phyloP scores from a whole-genome alignment of 64 coral and sea anemone species.

The Exaiptasia diaphana region DNA sequence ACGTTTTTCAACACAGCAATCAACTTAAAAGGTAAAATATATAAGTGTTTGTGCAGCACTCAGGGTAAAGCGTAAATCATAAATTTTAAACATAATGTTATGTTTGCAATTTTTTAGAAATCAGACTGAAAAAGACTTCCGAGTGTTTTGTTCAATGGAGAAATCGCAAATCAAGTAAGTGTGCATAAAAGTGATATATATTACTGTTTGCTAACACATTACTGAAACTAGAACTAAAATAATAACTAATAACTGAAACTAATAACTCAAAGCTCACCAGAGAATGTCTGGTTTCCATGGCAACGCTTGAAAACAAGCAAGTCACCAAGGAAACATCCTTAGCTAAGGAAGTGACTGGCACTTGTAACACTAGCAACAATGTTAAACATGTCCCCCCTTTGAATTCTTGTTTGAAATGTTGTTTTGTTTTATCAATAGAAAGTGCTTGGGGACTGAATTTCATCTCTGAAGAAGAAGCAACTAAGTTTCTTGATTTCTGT shows the following conservation, averaged over 20 bases:
- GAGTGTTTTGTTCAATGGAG: conserved; percentile 99
- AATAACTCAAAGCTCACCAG: background rate
- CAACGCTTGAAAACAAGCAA: too few relatives aligned
- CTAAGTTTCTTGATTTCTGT: conserved; percentile 87
- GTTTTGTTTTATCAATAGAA: conserved; percentile 23
- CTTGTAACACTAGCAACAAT: too few relatives aligned
- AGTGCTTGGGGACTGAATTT: conserved; percentile 98
- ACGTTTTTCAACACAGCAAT: conserved; percentile 76
- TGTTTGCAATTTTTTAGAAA: conserved; percentile 51
- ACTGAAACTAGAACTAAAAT: background rate
- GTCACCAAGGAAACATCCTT: too few relatives aligned
- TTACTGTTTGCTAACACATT: background rate
- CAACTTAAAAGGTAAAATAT: conserved; percentile 66
- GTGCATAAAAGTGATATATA: background rate
- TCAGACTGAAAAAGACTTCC: conserved; percentile 92
- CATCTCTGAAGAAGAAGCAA: conserved; percentile 88
- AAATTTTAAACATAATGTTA: background rate
- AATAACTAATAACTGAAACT: background rate
- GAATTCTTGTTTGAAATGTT: too few relatives aligned
- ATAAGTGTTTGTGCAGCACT: background rate
- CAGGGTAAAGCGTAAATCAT: background rate
- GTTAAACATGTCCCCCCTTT: too few relatives aligned
- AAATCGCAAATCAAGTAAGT: conserved; percentile 96
- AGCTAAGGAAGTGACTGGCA: too few relatives aligned
- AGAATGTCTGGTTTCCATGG: background rate